These are phyloP conservation scores for Monochamus alternatus DNA, from an alignment of 2,888 invertebrate species.

Conservation along the genomic window DNA sequence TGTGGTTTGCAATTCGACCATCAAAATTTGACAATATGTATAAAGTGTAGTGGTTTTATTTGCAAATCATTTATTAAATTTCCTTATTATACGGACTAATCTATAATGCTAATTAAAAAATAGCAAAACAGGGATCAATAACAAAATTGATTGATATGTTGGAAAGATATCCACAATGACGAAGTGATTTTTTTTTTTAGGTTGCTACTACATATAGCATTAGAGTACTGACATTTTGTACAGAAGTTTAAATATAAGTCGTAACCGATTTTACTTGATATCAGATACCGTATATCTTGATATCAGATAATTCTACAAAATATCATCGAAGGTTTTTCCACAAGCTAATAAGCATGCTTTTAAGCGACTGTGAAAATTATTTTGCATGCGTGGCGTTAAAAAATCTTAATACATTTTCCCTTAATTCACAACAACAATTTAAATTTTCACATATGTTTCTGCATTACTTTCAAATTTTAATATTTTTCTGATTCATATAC, in stretches of 20 bases:
- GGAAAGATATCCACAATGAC: neutral
- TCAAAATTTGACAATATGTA: slow-evolving; percentile 8
- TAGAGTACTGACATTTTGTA: slow-evolving; percentile 8
- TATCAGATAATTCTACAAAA: too few relatives aligned
- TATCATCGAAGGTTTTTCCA: too few relatives aligned
- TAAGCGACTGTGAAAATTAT: too few relatives aligned
- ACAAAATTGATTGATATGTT: neutral
- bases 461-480: too few relatives aligned
- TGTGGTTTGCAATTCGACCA: slow-evolving; percentile 1
- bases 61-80: slow-evolving; percentile 1
- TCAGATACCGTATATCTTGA: too few relatives aligned
- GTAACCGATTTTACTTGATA: neutral
- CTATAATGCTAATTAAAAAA: slow-evolving; percentile 2
- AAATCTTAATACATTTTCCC: too few relatives aligned
- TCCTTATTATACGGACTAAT: slow-evolving; percentile 1
- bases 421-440: too few relatives aligned
- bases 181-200: slow-evolving; percentile 6
- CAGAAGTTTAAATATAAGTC: slow-evolving; percentile 6
- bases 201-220: neutral
- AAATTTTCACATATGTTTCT: too few relatives aligned
- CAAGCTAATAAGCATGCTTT: too few relatives aligned
- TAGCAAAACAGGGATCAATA: neutral
- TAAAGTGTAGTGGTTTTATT: neutral
- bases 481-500: too few relatives aligned
- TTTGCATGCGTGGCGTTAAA: too few relatives aligned